Base-by-base conservation (phyloP, 2,888 invertebrate genomes). In the Biston stratarius region DNA sequence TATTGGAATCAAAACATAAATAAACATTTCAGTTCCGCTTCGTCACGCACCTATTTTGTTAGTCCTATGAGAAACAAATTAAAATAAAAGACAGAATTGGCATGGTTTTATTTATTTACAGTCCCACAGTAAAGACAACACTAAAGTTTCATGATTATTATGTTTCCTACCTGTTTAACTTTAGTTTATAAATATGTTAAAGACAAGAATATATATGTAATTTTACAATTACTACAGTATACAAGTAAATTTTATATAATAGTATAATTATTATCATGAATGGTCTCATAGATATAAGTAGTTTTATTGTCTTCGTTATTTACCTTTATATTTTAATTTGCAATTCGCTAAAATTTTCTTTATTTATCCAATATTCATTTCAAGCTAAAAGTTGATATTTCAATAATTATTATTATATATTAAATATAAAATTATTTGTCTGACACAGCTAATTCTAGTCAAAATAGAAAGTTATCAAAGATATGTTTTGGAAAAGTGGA, bases 401-500 rank as follows among this genome's bases (percentile, higher is more conserved):
- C 67, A 11, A 33, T 63, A 70, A 72, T 75, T 58, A 33, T 64
- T 73, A 77, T 66, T 68, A 40, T 64, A 67, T 33, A 33, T 72
- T 72, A 70, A 76, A 74, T 72, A 71, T 64, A 69, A 74, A 80
- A 79, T 92, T 94, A 94, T 94, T 94, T 94, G 94, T 94, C 94
- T 88, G 86, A 92, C 94, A 94, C 94, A 94, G 94, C 94, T 89
- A 85, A 79, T 78, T 83, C 83, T 88, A 90, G 81, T 85, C 82
- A 81, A 81, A 77, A 83, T 78, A 83, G 78, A 86, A 82, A 83
- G 78, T 72, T 57, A 62, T 72, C 51, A 68, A 63, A 58, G 67
- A 71, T 73, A 78, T 78, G 66, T 74, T 72, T 53, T 15, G 24
- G 58, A 55, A 51, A 55, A 45, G 57, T 57, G 61, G 55, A 12